A percentile compares a stretch with the other conserved stretches of the same genome.
Conservation (phyloP, 2,888 invertebrate species). For the Tortrix viridana region DNA sequence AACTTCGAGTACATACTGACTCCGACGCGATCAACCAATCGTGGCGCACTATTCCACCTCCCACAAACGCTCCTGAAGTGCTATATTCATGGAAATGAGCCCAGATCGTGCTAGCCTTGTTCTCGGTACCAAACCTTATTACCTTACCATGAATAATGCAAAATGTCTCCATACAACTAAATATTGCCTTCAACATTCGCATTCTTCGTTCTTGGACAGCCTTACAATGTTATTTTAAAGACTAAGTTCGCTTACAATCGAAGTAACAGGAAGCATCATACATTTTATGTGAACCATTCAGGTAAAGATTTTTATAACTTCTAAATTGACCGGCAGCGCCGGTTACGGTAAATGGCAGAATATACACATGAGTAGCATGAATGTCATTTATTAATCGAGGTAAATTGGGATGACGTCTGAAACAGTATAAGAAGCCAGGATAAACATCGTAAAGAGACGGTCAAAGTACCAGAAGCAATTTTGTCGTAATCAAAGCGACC, state of each 20-base stretch:
- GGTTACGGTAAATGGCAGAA: slow-evolving; percentile 63
- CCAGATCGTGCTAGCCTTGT: slow-evolving; percentile 51
- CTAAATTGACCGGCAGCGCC: slow-evolving; percentile 51
- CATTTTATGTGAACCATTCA: slow-evolving; percentile 16
- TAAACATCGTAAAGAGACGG: slow-evolving; percentile 31
- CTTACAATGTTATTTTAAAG: slow-evolving; percentile 23
- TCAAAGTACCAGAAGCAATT: slow-evolving; percentile 3
- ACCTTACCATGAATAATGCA: slow-evolving; percentile 64
- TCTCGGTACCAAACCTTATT: slow-evolving; percentile 58
- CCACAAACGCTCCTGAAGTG: slow-evolving; percentile 47
- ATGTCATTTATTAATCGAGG: slow-evolving; percentile 47
- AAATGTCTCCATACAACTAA: slow-evolving; percentile 46
- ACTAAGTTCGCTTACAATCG: slow-evolving; percentile 10
- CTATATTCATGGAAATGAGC: slow-evolving; percentile 58
- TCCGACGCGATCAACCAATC: slow-evolving; percentile 54
- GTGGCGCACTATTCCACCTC: slow-evolving; percentile 47
- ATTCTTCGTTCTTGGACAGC: slow-evolving; percentile 17
- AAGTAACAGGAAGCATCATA: slow-evolving; percentile 10
- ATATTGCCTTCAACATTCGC: slow-evolving; percentile 20
- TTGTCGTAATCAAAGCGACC: background rate
- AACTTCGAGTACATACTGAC: slow-evolving; percentile 39
- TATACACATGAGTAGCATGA: slow-evolving; percentile 48
- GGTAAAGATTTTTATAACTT: slow-evolving; percentile 28
- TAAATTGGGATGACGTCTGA: slow-evolving; percentile 20
- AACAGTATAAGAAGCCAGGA: slow-evolving; percentile 30